Percentiles rank a stretch among this genome's conserved stretches.
Evolutionary conservation across 2,888 invertebrate genomes (phyloP).

Genomic region (Chrysina gloriosa): DNA sequence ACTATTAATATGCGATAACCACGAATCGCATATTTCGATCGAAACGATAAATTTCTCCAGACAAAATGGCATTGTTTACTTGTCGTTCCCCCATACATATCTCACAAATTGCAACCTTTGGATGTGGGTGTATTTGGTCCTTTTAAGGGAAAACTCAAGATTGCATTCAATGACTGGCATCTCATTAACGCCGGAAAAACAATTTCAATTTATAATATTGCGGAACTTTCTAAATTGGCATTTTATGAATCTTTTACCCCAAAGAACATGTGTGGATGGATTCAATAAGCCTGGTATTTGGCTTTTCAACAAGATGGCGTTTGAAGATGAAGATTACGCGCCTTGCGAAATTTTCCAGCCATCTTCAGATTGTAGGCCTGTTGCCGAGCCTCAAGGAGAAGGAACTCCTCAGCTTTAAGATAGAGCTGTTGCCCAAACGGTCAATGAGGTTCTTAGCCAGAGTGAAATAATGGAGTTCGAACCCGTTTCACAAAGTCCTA

Average conservation of each 20-base stretch:
- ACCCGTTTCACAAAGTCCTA: background rate
- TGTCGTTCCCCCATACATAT: no score
- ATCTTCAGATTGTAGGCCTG: background rate
- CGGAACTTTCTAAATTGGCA: background rate
- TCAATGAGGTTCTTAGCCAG: no score
- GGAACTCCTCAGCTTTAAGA: background rate
- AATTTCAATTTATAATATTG: background rate
- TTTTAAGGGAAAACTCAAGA: no score
- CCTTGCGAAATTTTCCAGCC: background rate
- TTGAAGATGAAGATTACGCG: background rate
- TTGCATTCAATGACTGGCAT: conserved; percentile 2
- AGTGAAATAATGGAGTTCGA: no score
- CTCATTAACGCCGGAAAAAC: background rate
- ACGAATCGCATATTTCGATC: background rate
- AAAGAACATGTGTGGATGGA: background rate
- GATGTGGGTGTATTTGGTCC: background rate
- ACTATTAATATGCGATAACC: background rate
- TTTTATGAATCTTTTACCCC: background rate
- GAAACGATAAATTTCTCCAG: background rate
- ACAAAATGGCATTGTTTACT: background rate
- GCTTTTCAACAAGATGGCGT: background rate
- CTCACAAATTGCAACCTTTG: no score
- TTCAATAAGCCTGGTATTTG: background rate
- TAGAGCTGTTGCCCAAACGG: background rate
- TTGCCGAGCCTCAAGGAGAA: background rate